Evolutionary conservation across 2,797 vertebrate genomes (phyloP).

Genomic region (Denticeps clupeoides): DNA sequence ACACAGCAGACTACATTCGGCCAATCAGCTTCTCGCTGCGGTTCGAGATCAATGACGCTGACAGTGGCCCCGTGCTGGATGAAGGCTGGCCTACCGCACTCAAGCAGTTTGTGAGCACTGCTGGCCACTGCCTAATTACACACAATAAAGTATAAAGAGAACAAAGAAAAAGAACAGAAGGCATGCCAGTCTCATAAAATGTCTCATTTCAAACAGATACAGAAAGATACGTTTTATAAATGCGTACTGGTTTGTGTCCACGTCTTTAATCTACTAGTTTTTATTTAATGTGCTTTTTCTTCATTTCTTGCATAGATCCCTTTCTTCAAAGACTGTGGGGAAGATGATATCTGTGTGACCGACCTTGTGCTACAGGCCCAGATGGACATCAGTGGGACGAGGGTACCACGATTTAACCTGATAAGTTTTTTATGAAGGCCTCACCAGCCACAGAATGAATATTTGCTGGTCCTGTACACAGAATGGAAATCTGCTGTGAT

Average conservation of each 20-base stretch:
- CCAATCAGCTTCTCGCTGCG: slow-evolving; percentile 74
- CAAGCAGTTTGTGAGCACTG: slow-evolving; percentile 68
- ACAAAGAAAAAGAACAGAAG: too few relatives aligned
- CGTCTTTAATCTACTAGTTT: not conserved
- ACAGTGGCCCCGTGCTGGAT: slow-evolving; percentile 71
- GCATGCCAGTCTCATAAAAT: too few relatives aligned
- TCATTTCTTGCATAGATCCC: slow-evolving; percentile 62
- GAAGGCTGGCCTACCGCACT: slow-evolving; percentile 66
- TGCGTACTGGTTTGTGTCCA: too few relatives aligned
- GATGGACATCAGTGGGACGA: slow-evolving; percentile 75
- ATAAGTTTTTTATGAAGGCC: not conserved
- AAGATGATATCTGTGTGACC: slow-evolving; percentile 78
- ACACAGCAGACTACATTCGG: slow-evolving; percentile 85
- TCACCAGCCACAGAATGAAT: too few relatives aligned
- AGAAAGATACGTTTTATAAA: too few relatives aligned
- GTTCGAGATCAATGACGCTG: slow-evolving; percentile 67
- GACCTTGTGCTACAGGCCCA: slow-evolving; percentile 72
- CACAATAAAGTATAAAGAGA: too few relatives aligned
- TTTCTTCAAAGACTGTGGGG: slow-evolving; percentile 93
- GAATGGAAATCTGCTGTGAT: too few relatives aligned
- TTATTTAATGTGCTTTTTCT: not conserved
- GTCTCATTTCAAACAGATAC: too few relatives aligned
- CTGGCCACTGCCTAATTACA: too few relatives aligned
- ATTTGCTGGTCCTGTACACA: too few relatives aligned
- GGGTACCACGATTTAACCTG: slow-evolving; percentile 45